Evolutionary conservation across 2,113 vertebrate species (phyloP).

Genomic region (Lynx canadensis): DNA sequence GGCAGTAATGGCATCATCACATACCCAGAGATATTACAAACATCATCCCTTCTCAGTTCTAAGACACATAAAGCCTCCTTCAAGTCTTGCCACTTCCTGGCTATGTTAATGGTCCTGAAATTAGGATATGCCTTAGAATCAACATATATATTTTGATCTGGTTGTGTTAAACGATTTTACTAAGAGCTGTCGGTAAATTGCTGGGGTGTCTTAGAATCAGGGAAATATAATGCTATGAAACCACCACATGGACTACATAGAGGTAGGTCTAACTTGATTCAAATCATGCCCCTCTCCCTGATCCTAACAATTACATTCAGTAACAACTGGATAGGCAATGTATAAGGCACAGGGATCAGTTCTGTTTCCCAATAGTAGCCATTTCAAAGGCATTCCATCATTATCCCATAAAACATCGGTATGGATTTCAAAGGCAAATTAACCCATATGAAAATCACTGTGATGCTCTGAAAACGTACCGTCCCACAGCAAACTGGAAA

Average conservation of each 20-base stretch:
- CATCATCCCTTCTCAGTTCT: not conserved
- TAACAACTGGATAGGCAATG: not conserved
- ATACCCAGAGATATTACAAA: not conserved
- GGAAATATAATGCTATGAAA: slow-evolving; percentile 2
- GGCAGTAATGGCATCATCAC: not conserved
- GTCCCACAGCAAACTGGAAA: slow-evolving; percentile 49
- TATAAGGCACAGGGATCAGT: not conserved
- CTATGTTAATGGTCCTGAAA: slow-evolving; percentile 20
- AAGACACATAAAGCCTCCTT: slow-evolving; percentile 11
- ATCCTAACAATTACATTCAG: slow-evolving; percentile 28
- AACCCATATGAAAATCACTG: slow-evolving; percentile 54
- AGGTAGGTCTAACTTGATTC: slow-evolving; percentile 39
- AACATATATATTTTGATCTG: not conserved
- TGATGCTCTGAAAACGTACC: slow-evolving; percentile 54
- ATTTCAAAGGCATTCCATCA: slow-evolving; percentile 60
- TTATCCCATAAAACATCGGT: slow-evolving; percentile 67
- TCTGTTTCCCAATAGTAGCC: slow-evolving; percentile 15
- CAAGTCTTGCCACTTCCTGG: not conserved
- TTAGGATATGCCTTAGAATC: not conserved
- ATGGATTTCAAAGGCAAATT: slow-evolving; percentile 69
- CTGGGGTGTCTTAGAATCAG: slow-evolving; percentile 44
- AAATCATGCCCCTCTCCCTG: not conserved
- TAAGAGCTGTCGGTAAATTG: slow-evolving; percentile 37
- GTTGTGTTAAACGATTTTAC: not conserved
- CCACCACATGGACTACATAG: not conserved